Evolutionary conservation across 2,888 invertebrate species (phyloP).

Genomic region (Hypomecis punctinalis): DNA sequence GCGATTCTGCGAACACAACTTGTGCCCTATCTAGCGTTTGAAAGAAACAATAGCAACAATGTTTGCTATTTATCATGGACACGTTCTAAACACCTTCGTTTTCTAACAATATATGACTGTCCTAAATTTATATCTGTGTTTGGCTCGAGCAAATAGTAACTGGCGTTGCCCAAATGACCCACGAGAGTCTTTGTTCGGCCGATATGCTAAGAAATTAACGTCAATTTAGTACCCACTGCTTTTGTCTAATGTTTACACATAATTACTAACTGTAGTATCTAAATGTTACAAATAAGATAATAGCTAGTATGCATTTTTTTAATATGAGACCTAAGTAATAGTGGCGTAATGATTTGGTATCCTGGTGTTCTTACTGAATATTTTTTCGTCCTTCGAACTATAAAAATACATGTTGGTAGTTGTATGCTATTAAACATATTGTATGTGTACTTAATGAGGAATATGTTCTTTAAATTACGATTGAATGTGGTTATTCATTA

Average conservation of each 20-base stretch:
- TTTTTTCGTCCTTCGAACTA: too few species aligned
- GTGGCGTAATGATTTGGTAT: too few species aligned
- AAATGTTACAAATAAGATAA: constrained; percentile 24
- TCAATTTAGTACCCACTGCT: constrained; percentile 40
- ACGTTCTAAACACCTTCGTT: constrained; percentile 34
- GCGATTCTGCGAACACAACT: constrained; percentile 9
- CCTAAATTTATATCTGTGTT: constrained; percentile 59
- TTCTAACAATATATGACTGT: constrained; percentile 40
- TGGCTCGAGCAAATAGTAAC: constrained; percentile 58
- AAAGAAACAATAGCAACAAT: constrained; percentile 20
- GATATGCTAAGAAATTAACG: constrained; percentile 60
- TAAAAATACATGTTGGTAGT: too few species aligned
- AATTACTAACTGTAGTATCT: constrained; percentile 19
- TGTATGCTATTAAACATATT: too few species aligned
- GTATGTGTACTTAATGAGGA: too few species aligned
- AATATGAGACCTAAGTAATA: background rate
- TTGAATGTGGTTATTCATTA: too few species aligned
- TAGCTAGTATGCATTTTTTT: background rate
- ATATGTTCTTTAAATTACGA: too few species aligned
- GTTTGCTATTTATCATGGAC: constrained; percentile 25
- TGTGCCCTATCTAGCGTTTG: constrained; percentile 25
- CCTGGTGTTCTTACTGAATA: too few species aligned
- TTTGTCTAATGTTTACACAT: constrained; percentile 21
- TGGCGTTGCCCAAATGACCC: constrained; percentile 47
- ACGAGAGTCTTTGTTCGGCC: constrained; percentile 56